Evolutionary conservation across 2,797 vertebrate genomes (phyloP), one percentile per base, ranked within the genome.

Genomic region (Galaxias olidus): DNA sequence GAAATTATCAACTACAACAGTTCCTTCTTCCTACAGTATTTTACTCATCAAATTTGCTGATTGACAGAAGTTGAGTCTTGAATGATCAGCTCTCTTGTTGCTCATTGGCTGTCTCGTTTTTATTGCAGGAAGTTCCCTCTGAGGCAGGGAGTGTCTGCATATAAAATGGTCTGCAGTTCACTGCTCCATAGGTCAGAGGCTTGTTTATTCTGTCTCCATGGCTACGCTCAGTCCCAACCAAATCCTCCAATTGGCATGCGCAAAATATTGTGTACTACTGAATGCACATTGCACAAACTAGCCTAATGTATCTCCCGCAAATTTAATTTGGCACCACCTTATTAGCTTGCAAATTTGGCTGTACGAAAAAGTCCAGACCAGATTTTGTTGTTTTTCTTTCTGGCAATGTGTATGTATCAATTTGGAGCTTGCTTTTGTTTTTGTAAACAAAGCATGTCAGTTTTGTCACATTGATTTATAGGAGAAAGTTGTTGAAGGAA

Each of bases 161-260:
- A 97, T 96, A 98, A 99, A 98, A 98, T 98, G 97, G 96, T 97
- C 96, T 98, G 96, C 97, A 98, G 96, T 98, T 99, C 96, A 97
- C 96, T 99, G 96, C 96, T 98, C 97, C 96, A 97, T 98, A 99
- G 96, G 96, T 98, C 98, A 98, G 97, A 99, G 96, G 96, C 96
- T 98, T 98, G 98, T 97, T 93, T 93, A 93, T 92, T 99, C 97
- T 97, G 96, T 98, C 92, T 96, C 96, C 94, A 94, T 98, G 96
- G 96, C 96, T 98, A 97, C 95, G 94, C 94, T 96, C 95, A 99
- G 96, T 98, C 96, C 96, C 96, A 93, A 90, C 90, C 84, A 90
- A 91, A 93, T 91, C 83, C 83, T 91, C 91, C 89, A 91, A 93
- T 93, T 93, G 91, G 91, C 93, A 93, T 92, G 92, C 91, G 79